These are phyloP conservation scores for Perizoma flavofasciatum DNA, from an alignment of 2,888 invertebrate species.

Conservation along the genomic window DNA sequence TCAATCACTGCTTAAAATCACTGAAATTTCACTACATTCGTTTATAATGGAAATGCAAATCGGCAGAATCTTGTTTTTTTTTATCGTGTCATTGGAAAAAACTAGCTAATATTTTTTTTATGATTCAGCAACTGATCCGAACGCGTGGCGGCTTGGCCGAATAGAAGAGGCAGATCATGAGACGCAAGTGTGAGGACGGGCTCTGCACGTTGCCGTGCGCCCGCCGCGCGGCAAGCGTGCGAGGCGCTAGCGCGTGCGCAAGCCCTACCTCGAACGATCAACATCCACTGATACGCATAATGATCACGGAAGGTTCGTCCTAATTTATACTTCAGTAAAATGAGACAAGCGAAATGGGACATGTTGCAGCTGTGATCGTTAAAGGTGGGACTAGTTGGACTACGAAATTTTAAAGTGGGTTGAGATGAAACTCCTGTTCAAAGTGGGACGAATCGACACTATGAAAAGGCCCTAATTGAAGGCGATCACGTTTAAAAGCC, in stretches of 20 bases:
- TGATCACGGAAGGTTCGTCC: background rate
- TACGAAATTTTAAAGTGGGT: background rate
- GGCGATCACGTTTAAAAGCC: conserved; percentile 30
- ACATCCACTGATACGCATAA: too few species aligned
- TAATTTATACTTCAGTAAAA: background rate
- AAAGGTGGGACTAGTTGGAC: conserved; percentile 8
- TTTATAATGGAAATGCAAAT: conserved; percentile 5
- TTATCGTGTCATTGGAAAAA: too few species aligned
- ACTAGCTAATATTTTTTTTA: conserved; percentile 16
- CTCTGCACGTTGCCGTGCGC: conserved; percentile 64
- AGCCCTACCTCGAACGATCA: conserved; percentile 17
- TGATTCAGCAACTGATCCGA: conserved; percentile 87
- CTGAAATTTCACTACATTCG: conserved; percentile 5
- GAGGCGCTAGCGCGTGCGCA: conserved; percentile 47
- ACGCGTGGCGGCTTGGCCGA: conserved; percentile 91
- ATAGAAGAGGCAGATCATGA: conserved; percentile 93
- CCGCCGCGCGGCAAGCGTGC: conserved; percentile 52
- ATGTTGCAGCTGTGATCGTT: background rate
- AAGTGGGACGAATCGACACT: conserved; percentile 5
- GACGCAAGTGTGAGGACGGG: conserved; percentile 88
- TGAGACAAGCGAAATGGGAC: conserved; percentile 1
- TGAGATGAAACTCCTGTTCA: background rate
- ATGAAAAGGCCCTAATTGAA: conserved; percentile 2
- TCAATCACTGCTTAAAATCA: conserved; percentile 18
- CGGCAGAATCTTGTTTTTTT: background rate